These are phyloP conservation scores for Venturia canescens DNA, from an alignment of 1,140 invertebrate species.

Conservation along the genomic window DNA sequence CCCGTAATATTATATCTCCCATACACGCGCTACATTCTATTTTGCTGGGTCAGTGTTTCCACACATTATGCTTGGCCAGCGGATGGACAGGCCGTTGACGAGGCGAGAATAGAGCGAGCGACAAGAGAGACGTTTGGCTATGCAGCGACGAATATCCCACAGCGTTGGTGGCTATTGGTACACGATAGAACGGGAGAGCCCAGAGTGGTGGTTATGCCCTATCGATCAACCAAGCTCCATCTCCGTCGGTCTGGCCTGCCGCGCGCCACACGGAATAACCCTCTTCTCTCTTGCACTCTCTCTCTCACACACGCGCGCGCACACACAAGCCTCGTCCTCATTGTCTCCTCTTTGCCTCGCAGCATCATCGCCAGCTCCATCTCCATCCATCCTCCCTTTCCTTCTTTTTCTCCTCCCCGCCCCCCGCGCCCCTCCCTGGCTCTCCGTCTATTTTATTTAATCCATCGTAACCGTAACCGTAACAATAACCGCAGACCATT, in stretches of 20 bases:
- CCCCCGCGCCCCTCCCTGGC: neutral
- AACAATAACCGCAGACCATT: conserved; percentile 43
- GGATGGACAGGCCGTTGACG: conserved; percentile 25
- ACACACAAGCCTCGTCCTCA: neutral
- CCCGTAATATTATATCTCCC: conserved; percentile 11
- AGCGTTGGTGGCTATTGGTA: conserved; percentile 31
- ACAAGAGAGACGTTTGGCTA: conserved; percentile 30
- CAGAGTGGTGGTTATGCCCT: conserved; percentile 35
- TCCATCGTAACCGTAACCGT: conserved; percentile 44
- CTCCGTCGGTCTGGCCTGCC: conserved; percentile 16
- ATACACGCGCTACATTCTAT: conserved; percentile 11
- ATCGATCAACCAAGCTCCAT: conserved; percentile 53
- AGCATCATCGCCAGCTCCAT: neutral
- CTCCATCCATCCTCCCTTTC: neutral
- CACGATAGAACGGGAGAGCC: conserved; percentile 23
- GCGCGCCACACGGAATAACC: conserved; percentile 8
- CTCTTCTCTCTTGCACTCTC: conserved; percentile 23
- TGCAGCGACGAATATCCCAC: conserved; percentile 32
- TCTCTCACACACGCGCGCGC: neutral
- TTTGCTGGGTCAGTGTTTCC: conserved; percentile 26
- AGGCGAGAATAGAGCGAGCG: conserved; percentile 26
- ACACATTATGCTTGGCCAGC: conserved; percentile 17
- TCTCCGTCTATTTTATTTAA: conserved; percentile 30
- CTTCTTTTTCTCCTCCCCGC: conserved; percentile 14
- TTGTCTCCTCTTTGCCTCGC: conserved; percentile 28